These are phyloP conservation scores for Eilema caniola DNA, from an alignment of 2,888 invertebrate genomes.

Conservation along the genomic window DNA sequence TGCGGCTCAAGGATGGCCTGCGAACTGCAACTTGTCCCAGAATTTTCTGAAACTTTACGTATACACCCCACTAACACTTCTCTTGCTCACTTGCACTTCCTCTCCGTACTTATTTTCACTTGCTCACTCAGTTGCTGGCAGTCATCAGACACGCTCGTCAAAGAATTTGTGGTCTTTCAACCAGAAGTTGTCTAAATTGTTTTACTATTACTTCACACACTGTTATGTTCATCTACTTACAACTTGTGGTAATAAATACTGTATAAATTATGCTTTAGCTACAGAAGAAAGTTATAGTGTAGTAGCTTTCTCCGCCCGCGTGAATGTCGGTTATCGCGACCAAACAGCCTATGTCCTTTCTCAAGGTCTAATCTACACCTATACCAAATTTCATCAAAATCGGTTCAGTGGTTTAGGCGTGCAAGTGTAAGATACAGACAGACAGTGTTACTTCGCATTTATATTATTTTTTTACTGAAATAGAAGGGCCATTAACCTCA, in stretches of 20 bases:
- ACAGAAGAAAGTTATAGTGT: too few species aligned
- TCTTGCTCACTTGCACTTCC: constrained; percentile 91
- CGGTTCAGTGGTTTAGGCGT: too few species aligned
- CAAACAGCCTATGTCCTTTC: too few species aligned
- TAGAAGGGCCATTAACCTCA: background rate
- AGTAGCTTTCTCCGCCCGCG: too few species aligned
- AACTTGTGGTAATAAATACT: too few species aligned
- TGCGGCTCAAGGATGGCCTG: constrained; percentile 91
- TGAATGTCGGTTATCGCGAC: too few species aligned
- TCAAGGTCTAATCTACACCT: too few species aligned
- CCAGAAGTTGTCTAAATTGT: constrained; percentile 86
- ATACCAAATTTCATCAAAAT: too few species aligned
- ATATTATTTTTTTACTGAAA: background rate
- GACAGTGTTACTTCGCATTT: too few species aligned
- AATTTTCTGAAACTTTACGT: constrained; percentile 90
- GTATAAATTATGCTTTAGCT: constrained; percentile 5
- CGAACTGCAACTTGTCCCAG: constrained; percentile 94
- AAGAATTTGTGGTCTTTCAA: constrained; percentile 92
- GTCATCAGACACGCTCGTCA: constrained; percentile 88
- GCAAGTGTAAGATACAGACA: too few species aligned
- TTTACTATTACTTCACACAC: constrained; percentile 6
- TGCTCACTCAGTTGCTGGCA: constrained; percentile 96
- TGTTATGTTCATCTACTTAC: background rate
- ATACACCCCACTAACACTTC: constrained; percentile 84
- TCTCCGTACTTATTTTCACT: constrained; percentile 94